Base-by-base conservation (phyloP, 1,140 invertebrate genomes). In the Lordiphosa collinella region DNA sequence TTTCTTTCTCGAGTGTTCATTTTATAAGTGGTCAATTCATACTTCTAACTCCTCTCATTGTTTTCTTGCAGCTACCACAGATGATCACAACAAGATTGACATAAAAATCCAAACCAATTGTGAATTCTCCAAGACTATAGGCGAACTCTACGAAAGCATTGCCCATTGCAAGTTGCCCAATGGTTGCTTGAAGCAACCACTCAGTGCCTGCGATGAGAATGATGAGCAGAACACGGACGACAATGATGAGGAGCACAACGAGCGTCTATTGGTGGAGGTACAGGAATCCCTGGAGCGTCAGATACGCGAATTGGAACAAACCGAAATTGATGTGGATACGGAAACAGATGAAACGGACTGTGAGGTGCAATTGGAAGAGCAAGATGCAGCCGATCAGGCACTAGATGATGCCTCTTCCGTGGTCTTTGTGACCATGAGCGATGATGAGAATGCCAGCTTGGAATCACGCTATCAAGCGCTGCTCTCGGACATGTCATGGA, bases 281-380 rank as follows among this genome's bases (percentile, higher is more conserved):
- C 95, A 96, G 88, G 94, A 94, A 60, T 91, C 92, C 1, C 75
- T 96, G n/a, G 94, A 94, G 63, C 92, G 94, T 44, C 94, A 96
- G 88, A 95, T 96, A 58, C 90, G 92, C 46, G 94, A 96, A 84
- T 90, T 94, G 41, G 90, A 96, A 86, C 94, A 92, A 16, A 92
- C 94, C 0, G 95, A 96, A 80, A 94, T 94, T 54, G 94, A 95
- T 89, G 90, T 95, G 16, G 94, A 95, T 67, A 95, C 94, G 0
- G 94, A 95, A 89, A 95, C 94, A 1, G 94, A 95, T 87, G 94
- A 95, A 61, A 93, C 92, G 5, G 93, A 93, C 25, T 78, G 86
- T 36, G 88, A 89, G 29, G 87, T 87, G 14, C 74, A 70, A 57
- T 56, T 79, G 13, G 70, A 86, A 9, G 86, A 87, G 56, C 66